Evolutionary conservation across 2,797 vertebrate species (phyloP), one percentile per base, ranked within the genome.

Genomic region (Nannoperca australis): DNA sequence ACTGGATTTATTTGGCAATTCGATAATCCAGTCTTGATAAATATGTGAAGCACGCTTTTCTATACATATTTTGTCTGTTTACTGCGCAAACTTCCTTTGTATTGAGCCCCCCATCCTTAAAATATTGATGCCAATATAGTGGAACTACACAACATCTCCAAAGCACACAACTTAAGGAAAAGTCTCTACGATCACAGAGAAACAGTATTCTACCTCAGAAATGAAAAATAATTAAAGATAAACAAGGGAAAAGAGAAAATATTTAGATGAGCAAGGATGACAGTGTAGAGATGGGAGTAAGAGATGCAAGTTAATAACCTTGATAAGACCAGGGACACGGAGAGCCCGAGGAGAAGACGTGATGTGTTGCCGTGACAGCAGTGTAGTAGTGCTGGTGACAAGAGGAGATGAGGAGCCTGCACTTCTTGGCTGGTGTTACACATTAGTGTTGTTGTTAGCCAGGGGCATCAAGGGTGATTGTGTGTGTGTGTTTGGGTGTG

Each of bases 371-470:
- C 13, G 69, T 89, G 87, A 91, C 89, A 88, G 83, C 10, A 27
- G 78, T 76, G 82, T n/a, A 63, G 84, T 78, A 51, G 68, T 49
- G 79, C 78, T 81, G 80, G 82, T 86, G 90, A 93, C 86, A 90
- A 81, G 84, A 86, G 63, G 66, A 87, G 76, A 83, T 83, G 84
- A 85, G 80, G 80, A 90, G 86, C 71, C 67, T 85, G 85, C 83
- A 89, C 80, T 87, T 87, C 85, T 87, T 87, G 75, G 83, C 88
- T 85, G 78, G 82, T 88, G 85, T 88, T 86, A 85, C 79, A 88
- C 88, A 85, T 93, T 89, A 86, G 82, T 76, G 79, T 87, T 90
- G 87, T 76, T 87, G 84, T 90, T 91, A 78, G 91, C 92, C 89
- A 81, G 81, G 85, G 90, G 92, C 88, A 89, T 87, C 79, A 45